Evolutionary conservation across 2,888 invertebrate genomes (phyloP).

Genomic region (Electrophaes corylata): DNA sequence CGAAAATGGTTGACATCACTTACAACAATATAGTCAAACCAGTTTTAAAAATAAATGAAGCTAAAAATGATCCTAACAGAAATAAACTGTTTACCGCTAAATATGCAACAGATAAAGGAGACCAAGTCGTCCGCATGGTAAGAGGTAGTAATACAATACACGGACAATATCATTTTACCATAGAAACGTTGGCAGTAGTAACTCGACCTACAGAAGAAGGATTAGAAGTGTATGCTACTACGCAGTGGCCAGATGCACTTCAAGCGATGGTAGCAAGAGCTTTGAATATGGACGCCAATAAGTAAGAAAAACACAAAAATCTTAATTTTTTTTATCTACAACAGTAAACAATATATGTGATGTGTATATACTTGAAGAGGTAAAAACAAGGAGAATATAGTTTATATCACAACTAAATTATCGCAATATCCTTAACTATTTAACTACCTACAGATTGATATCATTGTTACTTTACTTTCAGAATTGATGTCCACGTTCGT

Average conservation of each 20-base stretch:
- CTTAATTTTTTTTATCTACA: not conserved
- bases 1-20: constrained; percentile 78
- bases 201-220: constrained; percentile 86
- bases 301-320: constrained; percentile 57
- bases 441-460: too few relatives aligned
- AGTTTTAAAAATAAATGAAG: constrained; percentile 28
- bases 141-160: constrained; percentile 45
- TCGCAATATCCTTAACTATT: too few relatives aligned
- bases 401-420: too few relatives aligned
- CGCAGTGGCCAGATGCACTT: constrained; percentile 81
- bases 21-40: constrained; percentile 69
- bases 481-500: constrained; percentile 84
- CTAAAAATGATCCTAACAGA: constrained; percentile 24
- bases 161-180: constrained; percentile 86
- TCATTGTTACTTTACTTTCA: constrained; percentile 47
- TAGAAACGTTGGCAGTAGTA: constrained; percentile 86
- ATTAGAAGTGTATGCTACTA: constrained; percentile 81
- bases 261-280: constrained; percentile 78
- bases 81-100: constrained; percentile 4
- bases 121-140: constrained; percentile 16
- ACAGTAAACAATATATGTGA: too few relatives aligned
- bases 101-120: constrained; percentile 30
- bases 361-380: too few relatives aligned
- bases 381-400: too few relatives aligned
- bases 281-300: constrained; percentile 76